phyloP scores from a whole-genome alignment of 1,140 invertebrate genomes.

The Forficula auricularia region DNA sequence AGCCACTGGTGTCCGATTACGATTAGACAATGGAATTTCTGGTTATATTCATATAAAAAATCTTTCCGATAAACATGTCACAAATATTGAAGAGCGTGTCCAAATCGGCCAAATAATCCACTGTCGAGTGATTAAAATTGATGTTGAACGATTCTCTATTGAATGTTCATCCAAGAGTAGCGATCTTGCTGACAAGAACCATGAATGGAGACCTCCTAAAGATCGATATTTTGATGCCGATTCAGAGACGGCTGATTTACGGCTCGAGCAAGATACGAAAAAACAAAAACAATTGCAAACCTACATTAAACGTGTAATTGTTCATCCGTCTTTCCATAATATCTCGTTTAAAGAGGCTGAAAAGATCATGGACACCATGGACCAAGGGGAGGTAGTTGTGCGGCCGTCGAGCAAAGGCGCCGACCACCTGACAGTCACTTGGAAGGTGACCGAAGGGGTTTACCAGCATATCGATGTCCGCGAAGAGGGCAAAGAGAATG shows the following conservation, averaged over 20 bases:
- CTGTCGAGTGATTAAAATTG: conserved; percentile 87
- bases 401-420: conserved; percentile 90
- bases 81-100: conserved; percentile 84
- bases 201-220: conserved; percentile 72
- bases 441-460: conserved; percentile 90
- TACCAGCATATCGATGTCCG: conserved; percentile 90
- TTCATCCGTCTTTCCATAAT: conserved; percentile 95
- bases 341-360: conserved; percentile 86
- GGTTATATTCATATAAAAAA: conserved; percentile 93
- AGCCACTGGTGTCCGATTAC: conserved; percentile 74
- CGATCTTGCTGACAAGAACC: conserved; percentile 78
- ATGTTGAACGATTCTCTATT: conserved; percentile 83
- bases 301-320: conserved; percentile 88
- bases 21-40: conserved; percentile 82
- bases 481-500: conserved; percentile 93
- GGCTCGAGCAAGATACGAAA: conserved; percentile 62
- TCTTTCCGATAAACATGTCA: conserved; percentile 83
- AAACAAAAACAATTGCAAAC: conserved; percentile 61
- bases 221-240: conserved; percentile 89
- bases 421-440: conserved; percentile 92
- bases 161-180: conserved; percentile 88
- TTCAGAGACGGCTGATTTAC: conserved; percentile 58
- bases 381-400: conserved; percentile 91
- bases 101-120: conserved; percentile 73
- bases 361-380: conserved; percentile 75